phyloP scores from a whole-genome alignment of 2,888 invertebrate genomes.

The Ennomos quercinarius region DNA sequence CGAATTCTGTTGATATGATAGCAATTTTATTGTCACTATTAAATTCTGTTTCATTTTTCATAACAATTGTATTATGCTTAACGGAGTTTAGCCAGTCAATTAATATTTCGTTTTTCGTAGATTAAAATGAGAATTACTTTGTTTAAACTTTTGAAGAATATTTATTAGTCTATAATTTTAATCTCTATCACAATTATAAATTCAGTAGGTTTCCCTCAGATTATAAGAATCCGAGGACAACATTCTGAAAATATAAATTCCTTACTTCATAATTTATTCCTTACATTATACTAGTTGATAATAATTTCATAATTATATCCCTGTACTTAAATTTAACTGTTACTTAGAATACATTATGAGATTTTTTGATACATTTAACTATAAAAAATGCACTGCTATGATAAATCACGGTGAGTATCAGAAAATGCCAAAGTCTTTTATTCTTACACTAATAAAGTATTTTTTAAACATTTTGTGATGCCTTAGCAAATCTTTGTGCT shows the following conservation, averaged over 20 bases:
- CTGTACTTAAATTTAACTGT: slow-evolving; percentile 38
- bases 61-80: no score
- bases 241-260: slow-evolving; percentile 79
- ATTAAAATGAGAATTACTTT: no score
- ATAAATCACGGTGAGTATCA: slow-evolving; percentile 17
- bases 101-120: no score
- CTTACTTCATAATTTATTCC: neutral
- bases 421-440: slow-evolving; percentile 19
- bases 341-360: slow-evolving; percentile 24
- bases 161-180: no score
- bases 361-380: slow-evolving; percentile 9
- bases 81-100: no score
- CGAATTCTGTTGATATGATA: no score
- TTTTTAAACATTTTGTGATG: slow-evolving; percentile 47
- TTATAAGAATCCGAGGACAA: slow-evolving; percentile 63
- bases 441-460: no score
- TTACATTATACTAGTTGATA: slow-evolving; percentile 12
- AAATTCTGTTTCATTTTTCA: no score
- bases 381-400: neutral
- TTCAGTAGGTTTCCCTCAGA: slow-evolving; percentile 82
- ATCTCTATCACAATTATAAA: slow-evolving; percentile 69
- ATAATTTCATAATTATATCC: slow-evolving; percentile 29
- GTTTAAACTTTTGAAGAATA: no score
- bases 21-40: no score
- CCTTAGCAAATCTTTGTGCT: slow-evolving; percentile 60